Evolutionary conservation across 2,113 vertebrate genomes (phyloP), one percentile per base, ranked within the genome.

Genomic region (Pollachius pollachius): DNA sequence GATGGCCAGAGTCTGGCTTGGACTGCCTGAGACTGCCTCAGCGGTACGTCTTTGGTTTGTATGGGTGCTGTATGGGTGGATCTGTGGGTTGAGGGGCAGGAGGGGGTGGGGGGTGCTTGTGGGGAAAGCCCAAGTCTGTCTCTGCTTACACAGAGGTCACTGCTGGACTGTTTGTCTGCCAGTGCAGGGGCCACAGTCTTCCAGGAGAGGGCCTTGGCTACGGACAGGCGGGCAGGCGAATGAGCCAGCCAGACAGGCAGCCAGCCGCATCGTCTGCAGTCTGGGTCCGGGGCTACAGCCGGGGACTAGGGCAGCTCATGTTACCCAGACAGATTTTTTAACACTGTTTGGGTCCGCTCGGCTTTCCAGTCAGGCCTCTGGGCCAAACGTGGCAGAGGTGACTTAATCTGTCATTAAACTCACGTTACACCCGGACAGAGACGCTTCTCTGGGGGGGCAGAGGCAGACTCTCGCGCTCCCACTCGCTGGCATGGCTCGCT

Each of bases 311-410:
- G 86, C 86, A 82, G 92, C 90, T 94, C 91, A 59, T 60, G 83
- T 94, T 94, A 89, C 93, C 85, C 81, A 84, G 81, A 91, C 83
- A 79, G 94, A 89, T 93, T 94, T 94, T 88, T 94, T 95, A 92
- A 91, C 92, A 91, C 87, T 90, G 90, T 81, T 75, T 74, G 90
- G 87, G 80, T 89, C 87, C 71, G 78, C 89, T 87, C 88, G 3
- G 85, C 87, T 89, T 88, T 89, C 87, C 80, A 77, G 79, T 82
- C 84, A 81, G 87, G 85, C 85, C 80, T 84, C 82, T 79, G 85
- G 89, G 88, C 89, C 90, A 87, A 91, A 80, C 77, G 75, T 79
- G 77, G 83, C 85, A 74, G 88, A 90, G 88, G 90, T 91, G 90
- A 92, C 90, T 92, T 92, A 90, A 92, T 92, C 90, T 92, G 89